Conservation (phyloP, 2,113 vertebrate genomes). For the Brachyhypopomus occidentalis region DNA sequence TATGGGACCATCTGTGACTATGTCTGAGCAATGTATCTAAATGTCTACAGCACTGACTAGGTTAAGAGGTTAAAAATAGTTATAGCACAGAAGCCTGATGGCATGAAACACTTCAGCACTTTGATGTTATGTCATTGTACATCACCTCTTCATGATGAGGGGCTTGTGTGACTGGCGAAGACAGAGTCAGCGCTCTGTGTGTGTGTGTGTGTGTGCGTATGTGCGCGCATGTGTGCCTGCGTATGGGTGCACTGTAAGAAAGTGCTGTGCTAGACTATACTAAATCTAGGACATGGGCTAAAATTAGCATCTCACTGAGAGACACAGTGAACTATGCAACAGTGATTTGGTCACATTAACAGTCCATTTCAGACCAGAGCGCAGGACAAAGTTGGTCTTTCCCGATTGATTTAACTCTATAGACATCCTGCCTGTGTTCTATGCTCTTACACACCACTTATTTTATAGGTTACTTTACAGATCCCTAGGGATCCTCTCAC, state of each 20-base stretch:
- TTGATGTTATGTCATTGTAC: conserved; percentile 76
- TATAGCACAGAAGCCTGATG: conserved; percentile 78
- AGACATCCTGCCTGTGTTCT: not conserved
- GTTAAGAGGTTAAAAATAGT: conserved; percentile 61
- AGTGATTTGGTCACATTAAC: conserved; percentile 39
- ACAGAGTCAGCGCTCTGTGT: conserved; percentile 67
- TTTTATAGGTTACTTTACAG: no score
- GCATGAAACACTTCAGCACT: conserved; percentile 74
- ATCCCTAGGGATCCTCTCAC: no score
- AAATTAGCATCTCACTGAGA: conserved; percentile 63
- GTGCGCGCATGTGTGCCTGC: not conserved
- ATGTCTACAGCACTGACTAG: conserved; percentile 3
- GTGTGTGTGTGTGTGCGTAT: conserved; percentile 21
- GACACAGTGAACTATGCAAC: conserved; percentile 43
- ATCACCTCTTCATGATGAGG: conserved; percentile 70
- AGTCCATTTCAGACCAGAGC: conserved; percentile 38
- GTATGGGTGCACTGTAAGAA: conserved; percentile 59
- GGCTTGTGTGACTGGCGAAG: conserved; percentile 75
- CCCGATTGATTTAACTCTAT: conserved; percentile 35
- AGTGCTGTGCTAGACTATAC: conserved; percentile 66
- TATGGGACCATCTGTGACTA: conserved; percentile 36
- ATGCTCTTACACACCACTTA: not conserved
- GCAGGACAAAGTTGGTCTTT: conserved; percentile 24
- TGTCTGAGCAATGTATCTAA: conserved; percentile 43
- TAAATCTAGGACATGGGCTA: conserved; percentile 68